Percentiles rank a stretch among this genome's conserved stretches.
Conservation (phyloP, 2,888 invertebrate genomes). For the Antheraea yamamai region DNA sequence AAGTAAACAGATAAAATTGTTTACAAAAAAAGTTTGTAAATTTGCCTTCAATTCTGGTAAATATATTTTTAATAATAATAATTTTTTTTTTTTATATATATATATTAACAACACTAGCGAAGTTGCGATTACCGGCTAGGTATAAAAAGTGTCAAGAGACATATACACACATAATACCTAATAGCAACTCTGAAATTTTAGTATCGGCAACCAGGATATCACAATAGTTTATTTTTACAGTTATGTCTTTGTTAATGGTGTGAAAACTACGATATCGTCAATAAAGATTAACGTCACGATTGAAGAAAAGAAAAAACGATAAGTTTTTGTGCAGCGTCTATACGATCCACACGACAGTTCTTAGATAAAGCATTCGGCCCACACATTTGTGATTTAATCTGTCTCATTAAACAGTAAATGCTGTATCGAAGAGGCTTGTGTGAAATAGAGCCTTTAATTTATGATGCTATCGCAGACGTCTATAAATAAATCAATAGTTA, state of each 20-base stretch:
- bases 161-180: too few species aligned
- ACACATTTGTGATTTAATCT: constrained; percentile 63
- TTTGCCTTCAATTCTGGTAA: too few species aligned
- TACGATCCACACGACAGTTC: constrained; percentile 65
- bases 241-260: background rate
- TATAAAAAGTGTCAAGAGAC: too few species aligned
- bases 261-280: constrained; percentile 7
- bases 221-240: background rate
- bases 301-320: constrained; percentile 7
- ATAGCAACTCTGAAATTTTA: too few species aligned
- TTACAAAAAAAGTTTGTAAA: too few species aligned
- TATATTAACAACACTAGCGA: too few species aligned
- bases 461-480: constrained; percentile 15
- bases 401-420: constrained; percentile 61
- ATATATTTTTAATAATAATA: too few species aligned
- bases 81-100: too few species aligned
- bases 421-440: constrained; percentile 49
- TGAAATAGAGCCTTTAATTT: constrained; percentile 32
- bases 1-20: too few species aligned
- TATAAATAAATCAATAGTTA: constrained; percentile 41
- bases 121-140: too few species aligned
- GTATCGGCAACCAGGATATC: background rate
- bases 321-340: constrained; percentile 48
- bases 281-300: background rate
- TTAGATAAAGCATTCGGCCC: constrained; percentile 57